Evolutionary conservation across 2,113 vertebrate species (phyloP).

Genomic region (Calidris pugnax): DNA sequence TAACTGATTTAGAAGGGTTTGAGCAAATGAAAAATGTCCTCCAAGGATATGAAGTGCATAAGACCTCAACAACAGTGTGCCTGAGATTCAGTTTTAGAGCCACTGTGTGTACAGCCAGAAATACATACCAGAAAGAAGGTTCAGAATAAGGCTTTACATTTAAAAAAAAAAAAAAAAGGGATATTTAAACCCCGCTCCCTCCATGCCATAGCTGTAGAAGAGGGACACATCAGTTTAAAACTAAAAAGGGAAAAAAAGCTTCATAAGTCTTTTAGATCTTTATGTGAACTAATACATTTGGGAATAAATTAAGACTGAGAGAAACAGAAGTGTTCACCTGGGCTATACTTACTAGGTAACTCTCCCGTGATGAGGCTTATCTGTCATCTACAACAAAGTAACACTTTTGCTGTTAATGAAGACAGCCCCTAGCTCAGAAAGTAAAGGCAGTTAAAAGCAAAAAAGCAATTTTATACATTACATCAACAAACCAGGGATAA

Average conservation of each 20-base stretch:
- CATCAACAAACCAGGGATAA: slow-evolving; percentile 65
- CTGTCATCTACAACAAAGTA: slow-evolving; percentile 94
- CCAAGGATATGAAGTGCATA: background rate
- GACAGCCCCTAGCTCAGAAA: slow-evolving; percentile 83
- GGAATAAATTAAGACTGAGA: slow-evolving; percentile 79
- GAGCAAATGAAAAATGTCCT: background rate
- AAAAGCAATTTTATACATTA: slow-evolving; percentile 75
- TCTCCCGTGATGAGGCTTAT: slow-evolving; percentile 89
- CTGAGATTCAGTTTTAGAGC: background rate
- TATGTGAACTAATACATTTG: slow-evolving; percentile 71
- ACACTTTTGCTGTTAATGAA: slow-evolving; percentile 90
- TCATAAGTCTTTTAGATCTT: slow-evolving; percentile 48
- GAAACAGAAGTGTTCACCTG: slow-evolving; percentile 84
- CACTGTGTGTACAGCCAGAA: slow-evolving; percentile 1
- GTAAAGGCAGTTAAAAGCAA: slow-evolving; percentile 82
- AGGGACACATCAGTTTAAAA: slow-evolving; percentile 59
- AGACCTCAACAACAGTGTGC: background rate
- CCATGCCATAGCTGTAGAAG: slow-evolving; percentile 48
- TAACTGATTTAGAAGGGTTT: background rate
- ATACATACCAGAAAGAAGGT: slow-evolving; percentile 20
- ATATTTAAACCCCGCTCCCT: slow-evolving; percentile 57
- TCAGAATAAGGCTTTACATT: slow-evolving; percentile 37
- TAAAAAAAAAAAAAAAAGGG: background rate
- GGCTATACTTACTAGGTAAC: slow-evolving; percentile 93
- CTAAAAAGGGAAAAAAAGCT: slow-evolving; percentile 27